These are phyloP conservation scores for Orientallactaga sibirica DNA, from an alignment of 2,797 vertebrate species.

Conservation along the genomic window DNA sequence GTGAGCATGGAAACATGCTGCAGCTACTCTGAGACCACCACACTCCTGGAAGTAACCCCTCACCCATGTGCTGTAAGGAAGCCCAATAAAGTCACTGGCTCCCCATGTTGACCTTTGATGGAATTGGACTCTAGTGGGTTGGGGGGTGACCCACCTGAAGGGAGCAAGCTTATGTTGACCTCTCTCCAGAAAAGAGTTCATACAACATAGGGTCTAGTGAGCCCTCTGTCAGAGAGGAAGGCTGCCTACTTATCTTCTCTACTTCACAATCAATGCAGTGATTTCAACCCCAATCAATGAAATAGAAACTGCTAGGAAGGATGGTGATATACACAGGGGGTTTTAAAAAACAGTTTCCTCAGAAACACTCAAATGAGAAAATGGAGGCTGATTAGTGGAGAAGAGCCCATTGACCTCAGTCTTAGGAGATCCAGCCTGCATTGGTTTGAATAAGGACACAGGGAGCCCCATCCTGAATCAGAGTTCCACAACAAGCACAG, in stretches of 20 bases:
- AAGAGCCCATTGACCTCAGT: neutral
- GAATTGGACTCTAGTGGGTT: too few relatives aligned
- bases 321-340: neutral
- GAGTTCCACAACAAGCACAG: too few relatives aligned
- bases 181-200: too few relatives aligned
- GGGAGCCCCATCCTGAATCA: neutral
- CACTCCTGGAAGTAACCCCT: too few relatives aligned
- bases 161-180: too few relatives aligned
- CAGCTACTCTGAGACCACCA: too few relatives aligned
- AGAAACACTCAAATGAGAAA: neutral
- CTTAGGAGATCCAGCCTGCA: neutral
- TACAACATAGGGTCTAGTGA: too few relatives aligned
- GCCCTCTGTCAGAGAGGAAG: neutral
- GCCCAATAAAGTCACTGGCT: too few relatives aligned
- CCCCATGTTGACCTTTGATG: too few relatives aligned
- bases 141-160: too few relatives aligned
- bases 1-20: too few relatives aligned
- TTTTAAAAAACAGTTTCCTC: neutral
- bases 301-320: neutral
- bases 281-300: neutral
- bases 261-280: neutral
- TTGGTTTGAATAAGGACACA: neutral
- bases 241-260: neutral
- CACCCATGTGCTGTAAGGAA: too few relatives aligned
- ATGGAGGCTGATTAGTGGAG: neutral